These are phyloP conservation scores for Cenopis cana DNA, from an alignment of 2,888 invertebrate genomes.

Conservation along the genomic window DNA sequence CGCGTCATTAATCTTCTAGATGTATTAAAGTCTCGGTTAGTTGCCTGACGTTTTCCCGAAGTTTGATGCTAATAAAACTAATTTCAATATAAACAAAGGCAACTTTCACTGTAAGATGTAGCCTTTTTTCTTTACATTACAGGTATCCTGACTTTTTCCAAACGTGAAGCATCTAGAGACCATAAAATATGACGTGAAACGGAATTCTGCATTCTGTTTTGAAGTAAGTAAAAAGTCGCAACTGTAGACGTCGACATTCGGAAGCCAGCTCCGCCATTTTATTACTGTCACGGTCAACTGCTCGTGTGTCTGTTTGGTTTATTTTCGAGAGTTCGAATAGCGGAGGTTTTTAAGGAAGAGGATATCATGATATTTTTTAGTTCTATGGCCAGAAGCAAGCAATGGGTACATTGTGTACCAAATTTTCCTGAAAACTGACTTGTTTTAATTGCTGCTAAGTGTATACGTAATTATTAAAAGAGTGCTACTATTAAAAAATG, in stretches of 20 bases:
- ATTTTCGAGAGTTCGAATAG: not conserved
- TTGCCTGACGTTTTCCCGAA: slow-evolving; percentile 19
- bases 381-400: no score
- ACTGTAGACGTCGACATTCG: slow-evolving; percentile 4
- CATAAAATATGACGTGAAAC: not conserved
- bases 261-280: slow-evolving; percentile 1
- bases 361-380: not conserved
- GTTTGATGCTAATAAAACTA: slow-evolving; percentile 18
- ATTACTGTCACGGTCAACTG: slow-evolving; percentile 3
- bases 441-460: no score
- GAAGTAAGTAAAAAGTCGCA: not conserved
- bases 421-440: no score
- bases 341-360: not conserved
- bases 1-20: slow-evolving; percentile 41
- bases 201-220: slow-evolving; percentile 3
- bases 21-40: slow-evolving; percentile 27
- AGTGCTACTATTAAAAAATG: no score
- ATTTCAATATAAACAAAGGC: slow-evolving; percentile 21
- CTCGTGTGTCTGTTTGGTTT: not conserved
- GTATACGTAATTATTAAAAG: no score
- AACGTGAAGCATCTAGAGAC: not conserved
- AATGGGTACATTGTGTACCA: no score
- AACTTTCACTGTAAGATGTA: slow-evolving; percentile 2
- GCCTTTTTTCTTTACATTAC: not conserved
- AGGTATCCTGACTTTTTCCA: not conserved